These are phyloP conservation scores for Glaucopsyche alexis DNA, from an alignment of 2,888 invertebrate genomes.

Conservation along the genomic window DNA sequence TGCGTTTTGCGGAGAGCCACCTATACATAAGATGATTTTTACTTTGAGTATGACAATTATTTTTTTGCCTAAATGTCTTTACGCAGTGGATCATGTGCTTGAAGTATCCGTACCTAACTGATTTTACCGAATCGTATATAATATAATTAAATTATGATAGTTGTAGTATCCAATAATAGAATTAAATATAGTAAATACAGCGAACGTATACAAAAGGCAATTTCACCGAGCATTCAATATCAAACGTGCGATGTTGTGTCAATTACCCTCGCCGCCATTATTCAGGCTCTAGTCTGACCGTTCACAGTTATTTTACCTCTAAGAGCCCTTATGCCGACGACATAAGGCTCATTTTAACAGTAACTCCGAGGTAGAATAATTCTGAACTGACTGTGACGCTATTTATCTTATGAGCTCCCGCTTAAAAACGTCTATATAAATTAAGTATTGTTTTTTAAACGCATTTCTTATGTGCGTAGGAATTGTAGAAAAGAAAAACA, in stretches of 20 bases:
- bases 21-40: too few relatives aligned
- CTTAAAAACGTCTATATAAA: slow-evolving; percentile 25
- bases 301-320: neutral
- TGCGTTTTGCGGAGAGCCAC: too few relatives aligned
- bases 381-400: neutral
- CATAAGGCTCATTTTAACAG: neutral
- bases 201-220: slow-evolving; percentile 34
- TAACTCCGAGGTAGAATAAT: neutral
- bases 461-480: neutral
- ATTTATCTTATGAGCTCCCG: slow-evolving; percentile 28
- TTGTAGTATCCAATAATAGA: too few relatives aligned
- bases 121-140: too few relatives aligned
- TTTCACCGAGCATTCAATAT: slow-evolving; percentile 36
- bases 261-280: slow-evolving; percentile 33
- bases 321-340: neutral
- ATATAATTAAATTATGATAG: too few relatives aligned
- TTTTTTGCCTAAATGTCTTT: too few relatives aligned
- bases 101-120: too few relatives aligned
- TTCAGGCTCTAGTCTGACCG: neutral
- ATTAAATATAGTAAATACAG: slow-evolving; percentile 21
- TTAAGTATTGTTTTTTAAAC: slow-evolving; percentile 13
- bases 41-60: too few relatives aligned
- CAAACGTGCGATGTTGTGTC: slow-evolving; percentile 34
- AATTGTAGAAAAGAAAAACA: neutral
- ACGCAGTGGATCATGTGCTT: too few relatives aligned